Evolutionary conservation across 2,888 invertebrate species (phyloP).

Genomic region (Leptopilina drosophilae): DNA sequence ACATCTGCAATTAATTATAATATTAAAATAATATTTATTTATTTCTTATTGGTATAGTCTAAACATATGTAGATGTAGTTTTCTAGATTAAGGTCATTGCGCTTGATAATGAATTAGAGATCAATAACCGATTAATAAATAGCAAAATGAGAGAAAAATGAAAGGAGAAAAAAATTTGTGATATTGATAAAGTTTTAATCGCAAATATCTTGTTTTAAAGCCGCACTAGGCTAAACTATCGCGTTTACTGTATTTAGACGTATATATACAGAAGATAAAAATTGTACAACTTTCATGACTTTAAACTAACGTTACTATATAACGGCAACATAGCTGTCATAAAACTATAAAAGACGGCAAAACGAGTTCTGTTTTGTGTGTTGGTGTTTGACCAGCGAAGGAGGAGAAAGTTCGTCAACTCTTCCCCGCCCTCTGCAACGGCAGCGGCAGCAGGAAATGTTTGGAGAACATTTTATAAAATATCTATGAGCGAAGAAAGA

Average conservation of each 20-base stretch:
- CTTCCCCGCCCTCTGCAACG: constrained; percentile 43
- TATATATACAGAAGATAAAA: too few relatives aligned
- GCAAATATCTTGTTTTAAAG: not conserved
- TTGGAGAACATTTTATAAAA: constrained; percentile 27
- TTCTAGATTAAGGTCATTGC: constrained; percentile 5
- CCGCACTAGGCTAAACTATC: not conserved
- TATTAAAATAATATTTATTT: too few relatives aligned
- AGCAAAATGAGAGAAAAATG: not conserved
- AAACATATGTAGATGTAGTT: not conserved
- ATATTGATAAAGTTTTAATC: constrained; percentile 2
- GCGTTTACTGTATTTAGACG: too few relatives aligned
- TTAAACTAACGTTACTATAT: constrained; percentile 5
- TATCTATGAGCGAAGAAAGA: constrained; percentile 53
- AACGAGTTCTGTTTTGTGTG: constrained; percentile 44
- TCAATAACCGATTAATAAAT: not conserved
- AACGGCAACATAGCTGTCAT: constrained; percentile 17
- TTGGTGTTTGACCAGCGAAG: constrained; percentile 54
- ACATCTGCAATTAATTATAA: too few relatives aligned
- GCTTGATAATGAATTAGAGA: constrained; percentile 4
- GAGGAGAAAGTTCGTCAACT: constrained; percentile 66
- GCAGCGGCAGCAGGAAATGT: constrained; percentile 50
- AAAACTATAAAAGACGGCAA: constrained; percentile 16
- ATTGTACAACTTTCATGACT: constrained; percentile 1
- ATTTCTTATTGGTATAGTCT: not conserved
- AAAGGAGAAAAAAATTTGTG: not conserved